A percentile compares a stretch with the other conserved stretches of the same genome.
Evolutionary conservation across 30 jellyfish, hydroid and myxozoan genomes (phyloP).

Genomic region (Pelagia noctiluca): DNA sequence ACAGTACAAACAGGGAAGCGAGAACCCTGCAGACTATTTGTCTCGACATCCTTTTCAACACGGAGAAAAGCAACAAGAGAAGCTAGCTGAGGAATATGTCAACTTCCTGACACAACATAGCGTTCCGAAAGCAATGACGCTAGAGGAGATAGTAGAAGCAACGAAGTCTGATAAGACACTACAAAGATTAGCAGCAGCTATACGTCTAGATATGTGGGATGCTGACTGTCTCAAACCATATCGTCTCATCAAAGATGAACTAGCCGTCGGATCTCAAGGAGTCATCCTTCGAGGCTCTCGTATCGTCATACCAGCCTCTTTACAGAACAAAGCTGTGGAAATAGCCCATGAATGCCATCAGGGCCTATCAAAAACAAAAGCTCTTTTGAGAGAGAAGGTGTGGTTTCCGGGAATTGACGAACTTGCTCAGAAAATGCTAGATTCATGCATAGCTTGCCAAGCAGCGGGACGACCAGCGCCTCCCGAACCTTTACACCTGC

Average conservation of each 20-base stretch:
- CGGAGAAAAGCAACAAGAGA: no score
- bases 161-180: no score
- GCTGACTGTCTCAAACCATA: neutral
- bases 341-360: conserved; percentile 45
- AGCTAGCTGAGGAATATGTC: no score
- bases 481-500: conserved; percentile 28
- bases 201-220: no score
- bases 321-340: conserved; percentile 37
- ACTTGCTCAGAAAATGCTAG: conserved; percentile 10
- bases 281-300: conserved; percentile 21
- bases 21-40: no score
- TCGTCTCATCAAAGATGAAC: conserved; percentile 12
- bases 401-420: conserved; percentile 46
- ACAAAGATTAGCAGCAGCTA: no score
- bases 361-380: conserved; percentile 41
- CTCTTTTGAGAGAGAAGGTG: conserved; percentile 33
- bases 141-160: no score
- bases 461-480: conserved; percentile 8
- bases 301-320: conserved; percentile 26
- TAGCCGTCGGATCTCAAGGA: neutral
- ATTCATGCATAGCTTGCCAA: conserved; percentile 40
- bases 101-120: no score
- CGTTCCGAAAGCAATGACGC: no score
- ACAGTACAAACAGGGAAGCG: no score
- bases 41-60: no score